Conservation (phyloP, 1,140 invertebrate species). For the Adelges cooleyi region DNA sequence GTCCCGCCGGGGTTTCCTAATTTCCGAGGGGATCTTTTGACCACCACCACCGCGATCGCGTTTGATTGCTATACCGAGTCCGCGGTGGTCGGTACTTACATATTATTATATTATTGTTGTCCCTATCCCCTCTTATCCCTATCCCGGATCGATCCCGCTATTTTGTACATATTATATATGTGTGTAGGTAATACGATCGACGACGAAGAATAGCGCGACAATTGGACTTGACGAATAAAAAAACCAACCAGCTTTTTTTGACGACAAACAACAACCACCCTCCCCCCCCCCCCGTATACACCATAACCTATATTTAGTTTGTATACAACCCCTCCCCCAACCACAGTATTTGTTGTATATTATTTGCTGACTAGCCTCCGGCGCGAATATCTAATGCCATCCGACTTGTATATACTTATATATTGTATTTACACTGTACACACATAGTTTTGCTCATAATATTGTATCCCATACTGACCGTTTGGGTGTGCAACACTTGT, state of each 20-base stretch:
- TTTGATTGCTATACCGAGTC: not conserved
- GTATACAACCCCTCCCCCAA: not conserved
- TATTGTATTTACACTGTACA: no score
- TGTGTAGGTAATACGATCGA: no score
- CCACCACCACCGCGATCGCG: not conserved
- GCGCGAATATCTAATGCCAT: not conserved
- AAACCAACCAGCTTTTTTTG: not conserved
- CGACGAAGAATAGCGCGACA: not conserved
- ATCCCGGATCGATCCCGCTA: not conserved
- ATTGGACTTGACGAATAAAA: constrained; percentile 11
- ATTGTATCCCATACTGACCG: not conserved
- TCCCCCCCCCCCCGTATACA: no score
- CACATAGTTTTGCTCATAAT: no score
- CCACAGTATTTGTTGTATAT: no score
- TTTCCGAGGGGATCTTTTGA: constrained; percentile 4
- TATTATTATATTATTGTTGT: constrained; percentile 12
- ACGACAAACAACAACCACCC: not conserved
- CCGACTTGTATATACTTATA: no score
- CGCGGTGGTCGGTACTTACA: not conserved
- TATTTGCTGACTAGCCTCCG: constrained; percentile 15
- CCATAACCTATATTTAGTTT: no score
- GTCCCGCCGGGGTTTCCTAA: constrained; percentile 24
- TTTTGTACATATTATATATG: not conserved
- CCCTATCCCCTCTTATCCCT: not conserved
- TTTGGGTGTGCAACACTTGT: constrained; percentile 19